Evolutionary conservation across 2,113 vertebrate species (phyloP).

Genomic region (Pycnonotus jocosus): DNA sequence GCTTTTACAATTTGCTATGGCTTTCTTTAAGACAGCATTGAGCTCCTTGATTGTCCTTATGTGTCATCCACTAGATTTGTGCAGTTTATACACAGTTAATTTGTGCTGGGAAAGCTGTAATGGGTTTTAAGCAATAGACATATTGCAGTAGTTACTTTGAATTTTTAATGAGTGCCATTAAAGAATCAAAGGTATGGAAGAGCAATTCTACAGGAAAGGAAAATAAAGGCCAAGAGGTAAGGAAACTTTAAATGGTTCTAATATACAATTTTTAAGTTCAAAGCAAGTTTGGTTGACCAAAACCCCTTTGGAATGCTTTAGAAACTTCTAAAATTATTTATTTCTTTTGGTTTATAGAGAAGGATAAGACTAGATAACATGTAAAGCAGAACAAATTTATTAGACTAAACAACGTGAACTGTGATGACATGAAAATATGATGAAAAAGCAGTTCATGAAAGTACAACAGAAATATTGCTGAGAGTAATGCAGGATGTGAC

Average conservation of each 20-base stretch:
- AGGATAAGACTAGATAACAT: neutral
- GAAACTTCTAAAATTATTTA: neutral
- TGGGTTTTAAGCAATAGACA: neutral
- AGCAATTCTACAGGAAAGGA: neutral
- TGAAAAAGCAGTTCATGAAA: neutral
- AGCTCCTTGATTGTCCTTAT: constrained; percentile 29
- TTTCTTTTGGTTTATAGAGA: neutral
- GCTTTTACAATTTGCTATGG: neutral
- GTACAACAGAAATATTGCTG: neutral
- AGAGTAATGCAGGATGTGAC: neutral
- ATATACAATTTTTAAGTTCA: neutral
- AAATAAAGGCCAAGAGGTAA: neutral
- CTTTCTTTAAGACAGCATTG: neutral
- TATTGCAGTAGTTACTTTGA: constrained; percentile 23
- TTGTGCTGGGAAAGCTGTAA: neutral
- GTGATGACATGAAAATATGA: neutral
- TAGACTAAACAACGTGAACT: neutral
- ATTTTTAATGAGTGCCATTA: constrained; percentile 42
- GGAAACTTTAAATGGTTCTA: neutral
- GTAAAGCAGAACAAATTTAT: neutral
- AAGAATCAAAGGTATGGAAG: neutral
- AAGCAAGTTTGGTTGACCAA: neutral
- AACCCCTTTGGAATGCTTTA: neutral
- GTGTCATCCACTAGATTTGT: constrained; percentile 20
- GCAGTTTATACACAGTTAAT: constrained; percentile 15